A percentile compares a stretch with the other conserved stretches of the same genome.
Evolutionary conservation across 2,113 vertebrate genomes (phyloP).

Genomic region (Ahaetulla prasina): DNA sequence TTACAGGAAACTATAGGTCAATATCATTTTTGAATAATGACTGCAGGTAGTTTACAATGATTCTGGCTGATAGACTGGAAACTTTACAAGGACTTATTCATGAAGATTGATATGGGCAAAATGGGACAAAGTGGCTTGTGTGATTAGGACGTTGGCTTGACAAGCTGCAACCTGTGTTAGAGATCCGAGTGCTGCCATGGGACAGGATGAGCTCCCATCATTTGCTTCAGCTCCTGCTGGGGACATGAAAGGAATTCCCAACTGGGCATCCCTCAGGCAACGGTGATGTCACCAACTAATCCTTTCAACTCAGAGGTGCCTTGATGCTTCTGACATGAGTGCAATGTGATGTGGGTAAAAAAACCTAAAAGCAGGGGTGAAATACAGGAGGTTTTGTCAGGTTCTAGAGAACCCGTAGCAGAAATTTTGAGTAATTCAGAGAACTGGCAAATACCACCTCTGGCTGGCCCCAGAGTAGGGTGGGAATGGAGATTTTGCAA

Average conservation of each 20-base stretch:
- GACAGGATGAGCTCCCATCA: not conserved
- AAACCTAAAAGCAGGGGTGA: too few relatives aligned
- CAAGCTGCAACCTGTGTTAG: not conserved
- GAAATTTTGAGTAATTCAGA: too few relatives aligned
- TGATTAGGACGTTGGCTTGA: not conserved
- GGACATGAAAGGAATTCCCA: not conserved
- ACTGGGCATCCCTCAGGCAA: not conserved
- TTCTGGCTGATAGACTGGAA: not conserved
- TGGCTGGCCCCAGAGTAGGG: too few relatives aligned
- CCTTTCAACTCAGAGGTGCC: not conserved
- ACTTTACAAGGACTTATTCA: not conserved
- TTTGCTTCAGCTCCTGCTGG: not conserved
- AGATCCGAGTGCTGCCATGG: not conserved
- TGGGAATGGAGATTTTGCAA: too few relatives aligned
- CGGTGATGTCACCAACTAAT: not conserved
- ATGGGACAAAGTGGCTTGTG: not conserved
- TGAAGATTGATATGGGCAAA: not conserved
- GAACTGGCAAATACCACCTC: too few relatives aligned
- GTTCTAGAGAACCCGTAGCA: too few relatives aligned
- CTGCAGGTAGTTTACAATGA: not conserved
- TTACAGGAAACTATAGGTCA: not conserved
- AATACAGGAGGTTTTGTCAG: too few relatives aligned
- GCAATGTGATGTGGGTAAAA: not conserved
- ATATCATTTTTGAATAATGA: not conserved
- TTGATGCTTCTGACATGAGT: not conserved